Base-by-base conservation (phyloP, 53 echinoderm and acorn worm genomes). In the Mesocentrotus franciscanus region DNA sequence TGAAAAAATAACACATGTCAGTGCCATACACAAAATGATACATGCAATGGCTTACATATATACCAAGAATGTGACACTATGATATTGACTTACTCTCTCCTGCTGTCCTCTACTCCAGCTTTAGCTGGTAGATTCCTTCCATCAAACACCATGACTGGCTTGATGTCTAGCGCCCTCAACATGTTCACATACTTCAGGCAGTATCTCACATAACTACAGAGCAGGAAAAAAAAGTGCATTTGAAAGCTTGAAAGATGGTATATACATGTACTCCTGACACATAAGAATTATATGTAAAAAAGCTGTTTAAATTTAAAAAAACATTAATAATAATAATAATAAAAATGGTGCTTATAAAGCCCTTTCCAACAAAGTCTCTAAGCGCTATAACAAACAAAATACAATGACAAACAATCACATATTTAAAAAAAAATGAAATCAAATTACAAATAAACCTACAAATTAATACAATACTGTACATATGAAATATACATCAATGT, bases 111-210 rank as follows among this genome's bases (percentile, higher is more conserved):
- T 20, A 99, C 99, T 14, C 74, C 93, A 94, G 97, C 96, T 91
- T 99, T 99, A 14, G 99, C 96, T 27, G 99, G 98, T 26, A 99
- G 95, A 76, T 97, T 96, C 26, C 97, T 96, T 27, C 99, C 99
- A 79, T 99, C 99, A 96, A 99, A 99, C 17, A 99, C 99, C 79
- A 99, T 93, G 60, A 99, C 95, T 62, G 99, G 99, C 95, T 96
- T 99, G 94, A 99, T 96, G 20, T 97, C 95, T 95, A 97, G 92
- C 20, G 97, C 96, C 18, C 96, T 96, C 56, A 99, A 96, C 99
- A 99, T 98, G 93, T 99, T 99, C 96, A 99, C 97, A 95, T 94
- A 99, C 96, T 98, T 98, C 85, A 99, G 58, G 36, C 98, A 98
- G 97, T 99, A 99, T 89, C 98, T 90, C 62, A 99, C 98, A 95